A percentile compares a stretch with the other conserved stretches of the same genome.
Evolutionary conservation across 1,140 invertebrate genomes (phyloP).

Genomic region (Chionoecetes opilio): DNA sequence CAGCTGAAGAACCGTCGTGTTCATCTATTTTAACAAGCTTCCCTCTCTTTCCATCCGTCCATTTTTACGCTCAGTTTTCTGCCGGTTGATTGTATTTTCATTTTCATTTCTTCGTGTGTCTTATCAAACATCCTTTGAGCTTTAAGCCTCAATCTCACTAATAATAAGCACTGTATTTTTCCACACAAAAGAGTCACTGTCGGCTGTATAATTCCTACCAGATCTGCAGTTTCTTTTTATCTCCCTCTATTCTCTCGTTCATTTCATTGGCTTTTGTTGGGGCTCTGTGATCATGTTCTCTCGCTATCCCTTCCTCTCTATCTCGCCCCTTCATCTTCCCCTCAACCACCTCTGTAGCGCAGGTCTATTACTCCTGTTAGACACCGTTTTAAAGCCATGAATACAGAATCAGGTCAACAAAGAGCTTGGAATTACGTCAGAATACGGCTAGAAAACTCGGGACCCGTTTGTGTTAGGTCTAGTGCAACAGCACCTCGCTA

Average conservation of each 20-base stretch:
- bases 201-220: neutral
- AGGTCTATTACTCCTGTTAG: constrained; percentile 70
- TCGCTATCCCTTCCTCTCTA: neutral
- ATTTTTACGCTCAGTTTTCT: neutral
- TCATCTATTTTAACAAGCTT: neutral
- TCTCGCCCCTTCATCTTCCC: constrained; percentile 3
- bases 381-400: constrained; percentile 79
- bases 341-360: constrained; percentile 39
- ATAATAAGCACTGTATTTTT: constrained; percentile 13
- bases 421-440: constrained; percentile 54
- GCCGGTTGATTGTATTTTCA: neutral
- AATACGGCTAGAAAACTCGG: constrained; percentile 34
- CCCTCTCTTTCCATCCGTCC: neutral
- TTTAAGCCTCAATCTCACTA: neutral
- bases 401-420: constrained; percentile 77
- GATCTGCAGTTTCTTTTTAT: neutral
- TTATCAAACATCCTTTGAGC: neutral
- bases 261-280: neutral
- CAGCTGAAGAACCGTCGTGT: neutral
- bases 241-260: neutral
- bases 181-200: neutral
- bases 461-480: constrained; percentile 40
- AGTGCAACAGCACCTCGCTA: neutral
- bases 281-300: neutral
- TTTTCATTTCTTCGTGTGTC: neutral